These are phyloP conservation scores for Clepsis dumicolana DNA, from an alignment of 2,888 invertebrate genomes.

Conservation along the genomic window DNA sequence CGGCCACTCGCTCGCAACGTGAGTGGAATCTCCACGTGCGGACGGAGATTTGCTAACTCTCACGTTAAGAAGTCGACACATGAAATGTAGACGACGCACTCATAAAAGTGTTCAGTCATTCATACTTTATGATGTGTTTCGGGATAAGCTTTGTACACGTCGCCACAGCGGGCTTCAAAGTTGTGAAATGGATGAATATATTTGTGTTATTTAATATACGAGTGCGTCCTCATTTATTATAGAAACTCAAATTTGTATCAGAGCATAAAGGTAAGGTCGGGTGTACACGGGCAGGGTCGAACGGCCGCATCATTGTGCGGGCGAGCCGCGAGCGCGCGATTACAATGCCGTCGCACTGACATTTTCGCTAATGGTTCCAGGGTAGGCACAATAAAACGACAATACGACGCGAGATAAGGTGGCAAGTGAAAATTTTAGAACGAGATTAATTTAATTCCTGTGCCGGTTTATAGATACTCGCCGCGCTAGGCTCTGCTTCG, in stretches of 20 bases:
- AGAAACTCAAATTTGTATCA: conserved; percentile 82
- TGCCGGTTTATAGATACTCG: conserved; percentile 51
- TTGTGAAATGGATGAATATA: conserved; percentile 40
- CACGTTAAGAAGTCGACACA: conserved; percentile 68
- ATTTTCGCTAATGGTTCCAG: conserved; percentile 86
- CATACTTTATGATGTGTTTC: conserved; percentile 54
- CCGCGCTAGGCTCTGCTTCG: conserved; percentile 47
- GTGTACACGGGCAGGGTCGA: conserved; percentile 76
- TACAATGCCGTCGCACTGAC: conserved; percentile 84
- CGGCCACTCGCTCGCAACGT: conserved; percentile 83
- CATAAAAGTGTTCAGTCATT: conserved; percentile 72
- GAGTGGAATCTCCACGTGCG: conserved; percentile 72
- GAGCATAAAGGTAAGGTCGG: conserved; percentile 78
- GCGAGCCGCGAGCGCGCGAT: conserved; percentile 75
- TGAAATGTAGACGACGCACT: conserved; percentile 70
- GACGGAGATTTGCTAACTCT: conserved; percentile 72
- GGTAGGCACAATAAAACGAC: conserved; percentile 85
- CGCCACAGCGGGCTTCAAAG: conserved; percentile 40
- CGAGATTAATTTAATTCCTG: conserved; percentile 81
- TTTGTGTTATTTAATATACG: conserved; percentile 50
- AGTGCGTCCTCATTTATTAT: conserved; percentile 75
- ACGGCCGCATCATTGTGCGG: conserved; percentile 81
- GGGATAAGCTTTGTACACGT: conserved; percentile 54
- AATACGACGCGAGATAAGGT: conserved; percentile 85
- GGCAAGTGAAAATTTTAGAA: conserved; percentile 84